These are phyloP conservation scores for Adrianichthys oophorus DNA, from an alignment of 2,797 vertebrate species.

Conservation along the genomic window DNA sequence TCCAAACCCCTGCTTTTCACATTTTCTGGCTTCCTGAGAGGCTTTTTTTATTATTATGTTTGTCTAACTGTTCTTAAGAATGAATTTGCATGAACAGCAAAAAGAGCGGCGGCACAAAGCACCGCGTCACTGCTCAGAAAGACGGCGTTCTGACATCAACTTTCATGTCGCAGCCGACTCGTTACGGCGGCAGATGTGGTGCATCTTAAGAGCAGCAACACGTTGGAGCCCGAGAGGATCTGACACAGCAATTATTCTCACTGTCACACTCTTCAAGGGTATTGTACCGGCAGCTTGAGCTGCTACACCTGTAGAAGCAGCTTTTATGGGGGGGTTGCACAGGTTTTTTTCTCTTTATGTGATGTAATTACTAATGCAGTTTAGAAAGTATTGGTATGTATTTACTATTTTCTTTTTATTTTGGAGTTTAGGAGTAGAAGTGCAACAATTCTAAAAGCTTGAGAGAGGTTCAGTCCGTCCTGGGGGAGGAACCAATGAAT, in stretches of 20 bases:
- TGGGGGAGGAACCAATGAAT: neutral
- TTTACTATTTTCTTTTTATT: neutral
- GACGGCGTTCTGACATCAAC: too few relatives aligned
- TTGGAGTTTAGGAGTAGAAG: neutral
- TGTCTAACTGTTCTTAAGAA: too few relatives aligned
- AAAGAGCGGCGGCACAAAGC: too few relatives aligned
- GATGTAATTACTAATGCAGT: slow-evolving; percentile 32
- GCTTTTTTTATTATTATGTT: too few relatives aligned
- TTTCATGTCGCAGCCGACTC: slow-evolving; percentile 34
- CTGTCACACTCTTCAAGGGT: slow-evolving; percentile 49
- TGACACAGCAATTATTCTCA: slow-evolving; percentile 66
- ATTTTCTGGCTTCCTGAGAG: too few relatives aligned
- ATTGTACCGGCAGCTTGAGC: slow-evolving; percentile 39
- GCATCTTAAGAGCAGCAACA: slow-evolving; percentile 55
- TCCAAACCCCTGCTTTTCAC: too few relatives aligned
- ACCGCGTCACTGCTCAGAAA: too few relatives aligned
- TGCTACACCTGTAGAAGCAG: slow-evolving; percentile 47
- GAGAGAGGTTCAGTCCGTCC: neutral
- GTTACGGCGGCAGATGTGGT: slow-evolving; percentile 56
- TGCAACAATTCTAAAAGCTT: neutral
- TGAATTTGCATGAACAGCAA: too few relatives aligned
- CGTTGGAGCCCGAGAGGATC: slow-evolving; percentile 54
- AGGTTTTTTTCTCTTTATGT: slow-evolving; percentile 11
- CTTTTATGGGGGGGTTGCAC: slow-evolving; percentile 25
- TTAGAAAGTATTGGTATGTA: too few relatives aligned